These are phyloP conservation scores for Paramuricea clavata DNA, from an alignment of 92 coral and sea anemone species.

Conservation along the genomic window DNA sequence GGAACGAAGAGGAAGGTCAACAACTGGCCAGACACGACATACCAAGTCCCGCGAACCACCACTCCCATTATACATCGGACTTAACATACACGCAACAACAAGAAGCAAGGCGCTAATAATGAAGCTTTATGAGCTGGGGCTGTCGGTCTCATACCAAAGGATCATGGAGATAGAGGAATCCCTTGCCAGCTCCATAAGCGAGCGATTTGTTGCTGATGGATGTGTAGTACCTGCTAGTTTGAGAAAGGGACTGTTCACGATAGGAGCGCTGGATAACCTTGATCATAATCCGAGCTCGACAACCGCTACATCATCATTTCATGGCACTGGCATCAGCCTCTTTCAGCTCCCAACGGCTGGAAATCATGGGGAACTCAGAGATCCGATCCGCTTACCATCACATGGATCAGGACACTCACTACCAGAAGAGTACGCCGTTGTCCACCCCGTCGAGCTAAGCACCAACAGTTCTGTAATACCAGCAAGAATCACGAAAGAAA, in stretches of 20 bases:
- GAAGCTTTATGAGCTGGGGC: constrained; percentile 74
- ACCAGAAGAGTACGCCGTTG: constrained; percentile 69
- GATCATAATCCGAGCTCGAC: constrained; percentile 74
- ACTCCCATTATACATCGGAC: constrained; percentile 71
- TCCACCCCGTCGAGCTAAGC: constrained; percentile 71
- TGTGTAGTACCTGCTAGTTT: constrained; percentile 60
- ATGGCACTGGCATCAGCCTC: constrained; percentile 76
- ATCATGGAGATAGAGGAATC: constrained; percentile 77
- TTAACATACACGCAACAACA: constrained; percentile 67
- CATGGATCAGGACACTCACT: constrained; percentile 70
- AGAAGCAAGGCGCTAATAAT: constrained; percentile 75
- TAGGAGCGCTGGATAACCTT: constrained; percentile 70
- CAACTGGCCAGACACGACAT: constrained; percentile 82
- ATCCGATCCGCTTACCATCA: constrained; percentile 41
- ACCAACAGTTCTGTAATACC: constrained; percentile 65
- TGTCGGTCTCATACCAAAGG: constrained; percentile 77
- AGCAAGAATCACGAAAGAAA: constrained; percentile 43
- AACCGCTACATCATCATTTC: constrained; percentile 70
- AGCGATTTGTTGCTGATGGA: constrained; percentile 64
- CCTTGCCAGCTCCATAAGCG: constrained; percentile 72
- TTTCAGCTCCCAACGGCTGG: constrained; percentile 53
- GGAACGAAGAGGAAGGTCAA: constrained; percentile 56
- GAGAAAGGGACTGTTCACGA: constrained; percentile 55
- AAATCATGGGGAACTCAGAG: constrained; percentile 47
- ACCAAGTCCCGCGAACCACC: constrained; percentile 76